Evolutionary conservation across 2,797 vertebrate species (phyloP).

Genomic region (Sebastes elongatus): DNA sequence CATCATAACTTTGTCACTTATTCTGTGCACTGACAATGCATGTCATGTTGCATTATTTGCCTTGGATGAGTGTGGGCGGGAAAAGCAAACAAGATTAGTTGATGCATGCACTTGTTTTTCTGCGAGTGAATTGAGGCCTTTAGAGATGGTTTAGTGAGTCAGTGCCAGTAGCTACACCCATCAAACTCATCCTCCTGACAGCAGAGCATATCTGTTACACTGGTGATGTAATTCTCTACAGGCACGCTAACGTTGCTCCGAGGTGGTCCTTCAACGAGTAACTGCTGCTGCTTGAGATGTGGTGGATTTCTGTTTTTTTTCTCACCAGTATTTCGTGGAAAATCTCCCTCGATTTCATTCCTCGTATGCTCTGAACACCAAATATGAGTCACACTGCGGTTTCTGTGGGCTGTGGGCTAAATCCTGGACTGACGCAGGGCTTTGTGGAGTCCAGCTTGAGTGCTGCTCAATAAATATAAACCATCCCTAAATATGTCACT

Average conservation of each 20-base stretch:
- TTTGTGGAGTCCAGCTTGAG: conserved; percentile 10
- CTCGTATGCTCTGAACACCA: background rate
- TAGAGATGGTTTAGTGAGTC: conserved; percentile 64
- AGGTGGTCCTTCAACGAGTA: conserved; percentile 44
- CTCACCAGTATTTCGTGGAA: background rate
- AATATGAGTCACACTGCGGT: conserved; percentile 8
- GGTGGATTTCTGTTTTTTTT: background rate
- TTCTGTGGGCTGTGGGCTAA: conserved; percentile 12
- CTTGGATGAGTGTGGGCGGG: conserved; percentile 59
- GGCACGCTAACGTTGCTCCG: conserved; percentile 30
- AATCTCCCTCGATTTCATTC: conserved; percentile 16
- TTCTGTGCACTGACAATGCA: conserved; percentile 65
- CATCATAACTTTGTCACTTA: conserved; percentile 69
- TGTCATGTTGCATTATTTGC: conserved; percentile 72
- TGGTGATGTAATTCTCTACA: conserved; percentile 26
- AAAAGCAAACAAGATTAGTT: conserved; percentile 73
- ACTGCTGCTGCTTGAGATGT: conserved; percentile 14
- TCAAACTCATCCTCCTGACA: conserved; percentile 49
- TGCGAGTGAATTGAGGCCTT: conserved; percentile 53
- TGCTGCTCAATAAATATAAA: background rate
- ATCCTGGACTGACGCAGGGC: conserved; percentile 14
- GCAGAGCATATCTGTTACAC: conserved; percentile 31
- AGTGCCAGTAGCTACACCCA: conserved; percentile 49
- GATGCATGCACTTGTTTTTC: conserved; percentile 65
- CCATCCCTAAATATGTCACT: background rate